phyloP scores from a whole-genome alignment of 2,113 vertebrate genomes.

The Esox niger region DNA sequence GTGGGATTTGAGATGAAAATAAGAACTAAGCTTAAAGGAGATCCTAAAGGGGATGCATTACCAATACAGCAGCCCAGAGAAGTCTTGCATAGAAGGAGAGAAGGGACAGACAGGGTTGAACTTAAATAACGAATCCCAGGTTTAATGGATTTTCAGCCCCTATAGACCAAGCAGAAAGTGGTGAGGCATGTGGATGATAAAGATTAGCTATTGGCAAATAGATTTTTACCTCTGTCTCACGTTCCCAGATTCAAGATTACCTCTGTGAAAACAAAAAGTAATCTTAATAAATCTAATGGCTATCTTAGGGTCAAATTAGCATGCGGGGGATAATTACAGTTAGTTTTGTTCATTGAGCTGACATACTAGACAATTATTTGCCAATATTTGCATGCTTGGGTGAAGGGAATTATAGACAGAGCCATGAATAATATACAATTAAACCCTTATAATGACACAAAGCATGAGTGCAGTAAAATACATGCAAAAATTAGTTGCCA shows the following conservation, averaged over 20 bases:
- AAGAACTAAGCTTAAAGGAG: slow-evolving; percentile 17
- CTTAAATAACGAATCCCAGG: slow-evolving; percentile 23
- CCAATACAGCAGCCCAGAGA: neutral
- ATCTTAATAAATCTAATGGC: neutral
- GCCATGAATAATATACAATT: no score
- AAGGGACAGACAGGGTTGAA: slow-evolving; percentile 1
- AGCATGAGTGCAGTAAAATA: no score
- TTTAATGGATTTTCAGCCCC: slow-evolving; percentile 28
- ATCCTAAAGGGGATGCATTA: slow-evolving; percentile 6
- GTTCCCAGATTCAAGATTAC: slow-evolving; percentile 8
- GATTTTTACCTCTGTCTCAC: slow-evolving; percentile 19
- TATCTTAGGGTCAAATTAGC: no score
- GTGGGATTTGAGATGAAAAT: slow-evolving; percentile 24
- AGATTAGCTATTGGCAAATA: slow-evolving; percentile 18
- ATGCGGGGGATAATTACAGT: no score
- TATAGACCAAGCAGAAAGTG: slow-evolving; percentile 9
- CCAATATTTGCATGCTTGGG: no score
- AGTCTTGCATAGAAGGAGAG: neutral
- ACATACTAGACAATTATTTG: no score
- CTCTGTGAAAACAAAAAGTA: neutral
- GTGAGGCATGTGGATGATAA: slow-evolving; percentile 23
- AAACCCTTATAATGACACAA: no score
- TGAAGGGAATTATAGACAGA: no score
- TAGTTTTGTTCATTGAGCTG: no score
- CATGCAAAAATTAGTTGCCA: no score